Evolutionary conservation across 2,113 vertebrate genomes (phyloP), one percentile per base, ranked within the genome.

Genomic region (Sceloporus undulatus): DNA sequence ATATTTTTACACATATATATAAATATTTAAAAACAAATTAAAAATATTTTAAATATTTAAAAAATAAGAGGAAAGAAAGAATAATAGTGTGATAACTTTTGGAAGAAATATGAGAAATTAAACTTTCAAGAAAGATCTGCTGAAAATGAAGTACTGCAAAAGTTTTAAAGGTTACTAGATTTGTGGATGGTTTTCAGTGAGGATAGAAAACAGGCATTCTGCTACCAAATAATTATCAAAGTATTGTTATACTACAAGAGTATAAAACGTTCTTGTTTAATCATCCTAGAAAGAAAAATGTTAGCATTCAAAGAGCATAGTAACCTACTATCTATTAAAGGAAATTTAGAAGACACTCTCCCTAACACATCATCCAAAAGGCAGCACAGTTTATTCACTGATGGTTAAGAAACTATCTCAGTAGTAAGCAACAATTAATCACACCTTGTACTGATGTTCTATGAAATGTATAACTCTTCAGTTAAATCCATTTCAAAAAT

Each of bases 391-490:
- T 87, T 18, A 68, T 71, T 48, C 75, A 76, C 10, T 5, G 0
- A 52, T 90, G 65, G 88, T 93, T 93, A 34, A 91, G 29, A 87
- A 91, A 86, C 11, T 70, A 89, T 82, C 90, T 42, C 5, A 38
- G 34, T 87, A 56, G 75, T 87, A 92, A 93, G 54, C 9, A 77
- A 77, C 25, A 54, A 1, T 71, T 90, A 34, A 80, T 87, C 38
- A 90, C 34, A 85, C 84, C 85, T 92, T 88, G 2, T 68, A 66
- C 78, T 38, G 85, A 52, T 70, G 1, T 90, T 76, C 75, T 75
- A 62, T n/a, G 91, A 77, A 88, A 91, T 84, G 54, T 87, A 92
- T 3, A 40, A 73, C 16, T 84, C 91, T 90, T 90, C 81, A 90
- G 56, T 89, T 90, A 91, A 90, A 91, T 34, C 34, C 90, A 48